phyloP scores from a whole-genome alignment of 2,797 vertebrate genomes.

The Oryzias sinensis region DNA sequence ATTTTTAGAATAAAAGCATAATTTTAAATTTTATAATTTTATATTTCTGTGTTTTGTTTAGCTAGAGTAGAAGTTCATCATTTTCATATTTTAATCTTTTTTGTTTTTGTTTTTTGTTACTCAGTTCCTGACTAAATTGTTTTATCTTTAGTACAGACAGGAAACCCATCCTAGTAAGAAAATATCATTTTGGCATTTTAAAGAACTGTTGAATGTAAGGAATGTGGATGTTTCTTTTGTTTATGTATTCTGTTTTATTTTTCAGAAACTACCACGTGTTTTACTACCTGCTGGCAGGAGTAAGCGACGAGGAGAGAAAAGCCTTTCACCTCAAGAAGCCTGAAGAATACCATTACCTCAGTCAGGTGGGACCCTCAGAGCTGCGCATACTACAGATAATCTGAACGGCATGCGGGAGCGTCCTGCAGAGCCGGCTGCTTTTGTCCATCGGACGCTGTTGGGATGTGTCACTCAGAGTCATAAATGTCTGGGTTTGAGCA shows the following conservation, averaged over 20 bases:
- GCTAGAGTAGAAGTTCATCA: no score
- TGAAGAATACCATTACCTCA: constrained; percentile 97
- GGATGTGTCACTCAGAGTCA: constrained; percentile 5
- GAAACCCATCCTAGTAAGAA: neutral
- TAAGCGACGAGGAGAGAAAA: constrained; percentile 90
- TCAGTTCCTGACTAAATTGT: no score
- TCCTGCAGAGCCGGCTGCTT: neutral
- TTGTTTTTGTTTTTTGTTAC: no score
- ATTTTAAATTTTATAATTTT: no score
- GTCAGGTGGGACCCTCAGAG: constrained; percentile 83
- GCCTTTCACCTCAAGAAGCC: constrained; percentile 93
- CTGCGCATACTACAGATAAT: neutral
- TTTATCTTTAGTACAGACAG: neutral
- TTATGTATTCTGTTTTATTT: neutral
- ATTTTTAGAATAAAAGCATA: no score
- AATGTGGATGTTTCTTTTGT: neutral
- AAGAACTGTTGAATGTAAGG: neutral
- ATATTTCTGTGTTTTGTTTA: no score
- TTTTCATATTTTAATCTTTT: no score
- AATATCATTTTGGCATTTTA: neutral
- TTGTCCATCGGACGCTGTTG: neutral
- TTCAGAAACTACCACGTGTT: constrained; percentile 98
- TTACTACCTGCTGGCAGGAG: constrained; percentile 98
- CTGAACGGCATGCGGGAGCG: neutral
- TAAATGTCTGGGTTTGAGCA: constrained; percentile 16